Base-by-base conservation (phyloP, 2,113 vertebrate species). In the Colius striatus region DNA sequence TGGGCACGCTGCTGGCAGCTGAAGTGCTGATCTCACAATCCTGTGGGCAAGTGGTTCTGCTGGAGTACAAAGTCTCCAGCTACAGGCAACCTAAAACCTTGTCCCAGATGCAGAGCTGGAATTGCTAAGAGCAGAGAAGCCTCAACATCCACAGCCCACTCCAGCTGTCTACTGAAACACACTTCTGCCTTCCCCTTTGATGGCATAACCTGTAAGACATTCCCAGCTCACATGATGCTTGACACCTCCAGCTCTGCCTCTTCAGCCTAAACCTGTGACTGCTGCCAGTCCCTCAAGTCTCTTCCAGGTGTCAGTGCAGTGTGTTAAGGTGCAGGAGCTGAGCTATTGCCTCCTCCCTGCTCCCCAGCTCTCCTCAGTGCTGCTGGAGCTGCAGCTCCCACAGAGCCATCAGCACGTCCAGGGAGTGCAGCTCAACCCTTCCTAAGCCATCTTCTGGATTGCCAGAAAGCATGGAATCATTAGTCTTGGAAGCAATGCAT, bases 201-300 rank as follows among this genome's bases (percentile, higher is more conserved):
- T 10, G 48, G 71, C 72, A 45, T 70, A 88, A 47, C 43, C 26
- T 14, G 16, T 29, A 34, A 61, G 45, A 34, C 1, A 2, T 22
- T 63, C 6, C 3, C 3, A 8, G 66, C 62, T 85, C 38, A 4
- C 34, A 2, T 22, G 8, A 25, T 0, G 2, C 15, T 29, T 75
- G 41, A 21, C 48, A 14, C 38, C 60, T 61, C 63, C 75, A 41
- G 36, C 21, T 27, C 38, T 58, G 25, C 26, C n/a, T 48, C n/a
- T 43, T 34, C 32, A 16, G 4, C 4, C 2, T 2, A 23, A 60
- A 38, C 34, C 71, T 16, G 32, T 3, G 16, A 50, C 25, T 32
- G 13, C 62, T 9, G 57, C 14, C 38, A n/a, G 27, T 55, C 61
- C n/a, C 62, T 16, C 0, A 0, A 26, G 50, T 1, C 43, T 17